Evolutionary conservation across 35 echinoderm and acorn worm genomes (phyloP), one percentile per base, ranked within the genome.

Genomic region (Holothuria glaberrima): DNA sequence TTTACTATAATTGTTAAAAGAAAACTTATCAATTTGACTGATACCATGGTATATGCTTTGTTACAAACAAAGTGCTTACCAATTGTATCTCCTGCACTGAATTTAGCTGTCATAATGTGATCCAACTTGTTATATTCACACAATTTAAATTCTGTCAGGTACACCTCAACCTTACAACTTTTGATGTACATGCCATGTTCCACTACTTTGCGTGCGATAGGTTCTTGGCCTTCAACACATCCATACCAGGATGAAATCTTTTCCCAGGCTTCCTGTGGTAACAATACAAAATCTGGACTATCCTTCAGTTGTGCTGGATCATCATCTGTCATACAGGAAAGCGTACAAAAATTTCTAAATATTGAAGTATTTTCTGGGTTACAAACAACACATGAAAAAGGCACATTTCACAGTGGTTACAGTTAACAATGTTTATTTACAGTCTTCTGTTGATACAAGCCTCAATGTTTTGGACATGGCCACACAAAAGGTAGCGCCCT

Each of bases 161-260:
- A 98, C n/a, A 98, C 96, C 84, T 98, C 96, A 33, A 98, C 96
- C 68, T 98, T 98, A n/a, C 93, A 94, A 44, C 94, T 93, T 59
- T 99, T 99, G 21, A 99, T 94, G 93, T 92, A 99, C 93, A 99
- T 99, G 1, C 93, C 97, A 89, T 99, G 91, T 14, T 54, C 9
- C 50, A 54, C 50, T 54, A 54, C 50, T 5, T 54, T 2, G 36
- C 97, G 87, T 4, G 60, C 83, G 5, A 99, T 91, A 24, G 91
- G 88, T 44, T 92, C 88, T 45, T 95, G 90, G 24, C 54, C 70
- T 5, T 90, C 83, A 0, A 44, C 38, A 44, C 62, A 52, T 12
- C 89, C 91, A 88, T 99, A 99, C 97, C 97, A 99, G 14, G 74
- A 87, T 6, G 79, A 81, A 38, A 99, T 71, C 65, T 91, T 94